Conservation (phyloP, 1,140 invertebrate genomes). For the Drosophila mayri region DNA sequence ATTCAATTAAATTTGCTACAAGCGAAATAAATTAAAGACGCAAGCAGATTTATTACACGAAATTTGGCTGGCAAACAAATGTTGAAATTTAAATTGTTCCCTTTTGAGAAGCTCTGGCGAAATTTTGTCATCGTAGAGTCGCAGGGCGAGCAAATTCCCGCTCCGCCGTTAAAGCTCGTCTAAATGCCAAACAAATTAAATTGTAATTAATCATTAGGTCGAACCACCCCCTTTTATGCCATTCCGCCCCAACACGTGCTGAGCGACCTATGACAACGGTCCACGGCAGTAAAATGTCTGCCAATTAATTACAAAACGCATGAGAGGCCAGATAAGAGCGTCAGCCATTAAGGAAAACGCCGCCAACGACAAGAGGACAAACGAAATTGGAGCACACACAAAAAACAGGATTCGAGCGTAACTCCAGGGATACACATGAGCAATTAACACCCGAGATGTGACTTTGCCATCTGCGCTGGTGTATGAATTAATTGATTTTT, state of each 20-base stretch:
- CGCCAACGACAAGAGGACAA: slow-evolving; percentile 34
- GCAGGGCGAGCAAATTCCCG: background rate
- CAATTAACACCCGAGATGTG: slow-evolving; percentile 51
- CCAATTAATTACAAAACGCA: slow-evolving; percentile 79
- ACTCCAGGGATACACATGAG: slow-evolving; percentile 39
- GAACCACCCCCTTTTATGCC: slow-evolving; percentile 11
- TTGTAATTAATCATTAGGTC: slow-evolving; percentile 80
- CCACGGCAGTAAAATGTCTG: slow-evolving; percentile 62
- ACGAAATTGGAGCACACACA: slow-evolving; percentile 1
- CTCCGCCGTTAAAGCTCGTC: background rate
- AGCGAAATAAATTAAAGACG: slow-evolving; percentile 19
- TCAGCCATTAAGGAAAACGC: slow-evolving; percentile 58
- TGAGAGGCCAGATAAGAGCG: slow-evolving; percentile 71
- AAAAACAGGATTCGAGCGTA: slow-evolving; percentile 21
- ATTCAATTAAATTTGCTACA: slow-evolving; percentile 34
- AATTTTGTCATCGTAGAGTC: slow-evolving; percentile 29
- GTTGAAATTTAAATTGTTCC: slow-evolving; percentile 30
- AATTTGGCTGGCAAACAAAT: slow-evolving; percentile 10
- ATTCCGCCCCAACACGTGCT: slow-evolving; percentile 55
- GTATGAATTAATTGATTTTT: slow-evolving; percentile 42
- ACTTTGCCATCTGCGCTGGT: slow-evolving; percentile 37
- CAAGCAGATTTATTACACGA: slow-evolving; percentile 15
- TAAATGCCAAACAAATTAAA: slow-evolving; percentile 80
- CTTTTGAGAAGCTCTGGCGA: background rate
- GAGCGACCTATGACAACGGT: slow-evolving; percentile 71